phyloP scores from a whole-genome alignment of 2,113 vertebrate species.

The Gavialis gangeticus region DNA sequence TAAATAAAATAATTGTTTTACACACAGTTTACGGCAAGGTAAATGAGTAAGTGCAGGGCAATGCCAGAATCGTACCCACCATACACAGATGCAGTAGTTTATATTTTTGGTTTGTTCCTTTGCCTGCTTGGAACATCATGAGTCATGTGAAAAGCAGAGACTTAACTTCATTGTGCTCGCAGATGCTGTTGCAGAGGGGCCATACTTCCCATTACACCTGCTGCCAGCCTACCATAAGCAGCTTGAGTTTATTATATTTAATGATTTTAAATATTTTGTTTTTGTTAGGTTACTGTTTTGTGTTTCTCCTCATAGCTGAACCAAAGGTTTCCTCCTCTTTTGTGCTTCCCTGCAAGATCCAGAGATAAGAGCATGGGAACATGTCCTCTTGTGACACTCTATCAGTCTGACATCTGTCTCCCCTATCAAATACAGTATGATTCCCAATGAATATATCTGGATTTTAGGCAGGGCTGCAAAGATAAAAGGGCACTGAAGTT shows the following conservation, averaged over 20 bases:
- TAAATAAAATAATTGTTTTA: background rate
- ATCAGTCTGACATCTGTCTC: fast-evolving
- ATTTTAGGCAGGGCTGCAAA: background rate
- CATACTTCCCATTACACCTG: background rate
- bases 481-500: background rate
- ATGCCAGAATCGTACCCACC: background rate
- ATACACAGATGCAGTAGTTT: background rate
- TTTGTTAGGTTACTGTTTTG: background rate
- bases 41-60: background rate
- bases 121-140: background rate
- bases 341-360: background rate
- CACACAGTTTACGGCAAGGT: background rate
- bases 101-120: background rate
- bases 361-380: background rate
- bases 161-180: background rate
- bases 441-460: background rate
- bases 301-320: background rate
- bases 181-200: background rate
- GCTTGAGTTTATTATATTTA: background rate
- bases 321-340: background rate
- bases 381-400: fast-evolving
- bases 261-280: background rate
- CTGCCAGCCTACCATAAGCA: background rate
- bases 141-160: background rate
- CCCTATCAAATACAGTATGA: fast-evolving